Evolutionary conservation across 2,888 invertebrate genomes (phyloP), one percentile per base, ranked within the genome.

Genomic region (Xestobium rufovillosum): DNA sequence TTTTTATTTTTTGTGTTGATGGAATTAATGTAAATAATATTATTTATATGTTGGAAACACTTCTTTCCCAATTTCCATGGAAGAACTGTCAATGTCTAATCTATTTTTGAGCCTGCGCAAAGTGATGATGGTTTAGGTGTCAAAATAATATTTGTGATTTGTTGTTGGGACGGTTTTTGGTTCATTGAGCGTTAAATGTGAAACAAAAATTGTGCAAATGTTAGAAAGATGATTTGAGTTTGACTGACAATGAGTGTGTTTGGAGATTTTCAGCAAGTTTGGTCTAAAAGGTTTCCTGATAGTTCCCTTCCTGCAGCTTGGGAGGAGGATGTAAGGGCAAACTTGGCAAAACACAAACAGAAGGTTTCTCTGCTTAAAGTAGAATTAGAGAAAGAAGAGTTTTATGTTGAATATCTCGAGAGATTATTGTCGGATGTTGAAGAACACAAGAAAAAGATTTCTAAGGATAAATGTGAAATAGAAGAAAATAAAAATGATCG

Each of bases 271-370:
- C 86, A 87, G 71, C 83, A 85, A 66, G 83, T 89, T 68, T 90
- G 90, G 89, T 78, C 81, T 70, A 83, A 88, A 73, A 76, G 88
- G 61, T 90, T 89, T 74, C 89, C 89, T 52, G 87, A 87, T 61
- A 87, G 86, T 70, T 83, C 85, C 53, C 72, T 90, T 56, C 89
- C 90, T 64, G 85, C 85, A 63, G 88, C 88, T 63, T 89, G 88
- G 89, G 89, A 89, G 67, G 88, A 87, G 70, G 88, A 90, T 73
- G 88, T 90, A 60, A 79, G 88, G 61, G 85, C 86, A 52, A 89
- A 89, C 71, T 75, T 91, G 56, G 78, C 83, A 58, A 85, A 87
- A 68, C 90, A 91, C 73, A 85, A 85, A 72, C 80, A 84, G 65
- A 86, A 85, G 73, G 87, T 89, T 47, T 71, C 76, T 48, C 75